phyloP scores from a whole-genome alignment of 2,113 vertebrate species.

The Budorcas taxicolor region DNA sequence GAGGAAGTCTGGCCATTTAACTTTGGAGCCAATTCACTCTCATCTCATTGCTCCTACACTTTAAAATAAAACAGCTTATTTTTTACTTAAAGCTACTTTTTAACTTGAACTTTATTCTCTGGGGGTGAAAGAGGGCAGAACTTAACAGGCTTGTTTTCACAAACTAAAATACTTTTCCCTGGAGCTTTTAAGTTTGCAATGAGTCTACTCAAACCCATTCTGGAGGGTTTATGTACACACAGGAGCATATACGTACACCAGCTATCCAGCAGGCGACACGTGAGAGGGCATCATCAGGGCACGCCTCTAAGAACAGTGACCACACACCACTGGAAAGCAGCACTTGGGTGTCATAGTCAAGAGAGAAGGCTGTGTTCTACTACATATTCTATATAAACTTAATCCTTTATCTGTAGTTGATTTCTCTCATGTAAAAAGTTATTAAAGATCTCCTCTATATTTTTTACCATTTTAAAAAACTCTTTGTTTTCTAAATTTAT shows the following conservation, averaged over 20 bases:
- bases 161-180: background rate
- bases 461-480: background rate
- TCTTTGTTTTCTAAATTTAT: conserved; percentile 14
- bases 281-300: background rate
- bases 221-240: background rate
- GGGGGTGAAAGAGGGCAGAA: background rate
- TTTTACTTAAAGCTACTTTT: conserved; percentile 36
- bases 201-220: background rate
- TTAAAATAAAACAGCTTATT: conserved; percentile 36
- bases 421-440: background rate
- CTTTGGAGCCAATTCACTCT: conserved; percentile 11
- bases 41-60: background rate
- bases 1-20: background rate
- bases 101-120: conserved; percentile 31
- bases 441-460: background rate
- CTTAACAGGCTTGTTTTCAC: background rate
- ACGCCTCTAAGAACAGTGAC: background rate
- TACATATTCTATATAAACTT: background rate
- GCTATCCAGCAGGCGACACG: background rate
- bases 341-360: background rate
- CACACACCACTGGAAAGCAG: background rate
- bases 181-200: background rate
- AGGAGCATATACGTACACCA: background rate
- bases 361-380: background rate
- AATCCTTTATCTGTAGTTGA: background rate